phyloP scores from a whole-genome alignment of 2,797 vertebrate genomes.

The Lepilemur septentrionalis region DNA sequence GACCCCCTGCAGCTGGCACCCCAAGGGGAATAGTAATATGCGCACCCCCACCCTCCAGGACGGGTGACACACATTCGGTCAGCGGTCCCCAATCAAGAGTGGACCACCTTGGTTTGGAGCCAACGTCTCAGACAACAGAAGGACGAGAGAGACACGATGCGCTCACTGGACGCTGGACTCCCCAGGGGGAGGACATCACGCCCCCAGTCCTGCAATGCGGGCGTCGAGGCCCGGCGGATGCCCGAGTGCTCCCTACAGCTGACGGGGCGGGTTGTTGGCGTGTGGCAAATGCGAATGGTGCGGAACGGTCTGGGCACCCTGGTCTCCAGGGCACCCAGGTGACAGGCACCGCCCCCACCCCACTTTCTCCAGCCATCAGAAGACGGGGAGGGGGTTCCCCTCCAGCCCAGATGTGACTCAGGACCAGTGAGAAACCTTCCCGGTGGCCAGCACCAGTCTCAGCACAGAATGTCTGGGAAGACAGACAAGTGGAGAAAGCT shows the following conservation, averaged over 20 bases:
- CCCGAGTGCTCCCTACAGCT: accelerated
- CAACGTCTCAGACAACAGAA: accelerated
- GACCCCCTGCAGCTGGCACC: accelerated
- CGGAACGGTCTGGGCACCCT: accelerated
- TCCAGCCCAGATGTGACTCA: accelerated
- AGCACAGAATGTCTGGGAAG: not conserved
- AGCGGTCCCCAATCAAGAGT: not conserved
- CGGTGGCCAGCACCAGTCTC: accelerated
- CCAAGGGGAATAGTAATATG: accelerated
- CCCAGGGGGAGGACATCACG: accelerated
- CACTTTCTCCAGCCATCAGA: not conserved
- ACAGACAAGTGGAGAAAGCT: accelerated
- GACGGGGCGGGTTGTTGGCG: accelerated
- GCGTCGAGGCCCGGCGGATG: accelerated
- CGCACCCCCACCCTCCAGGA: accelerated
- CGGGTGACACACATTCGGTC: accelerated
- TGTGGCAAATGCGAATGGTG: accelerated
- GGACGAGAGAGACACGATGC: accelerated
- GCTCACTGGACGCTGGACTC: accelerated
- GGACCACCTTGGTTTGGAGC: not conserved
- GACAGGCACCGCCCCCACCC: not conserved
- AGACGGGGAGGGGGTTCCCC: accelerated
- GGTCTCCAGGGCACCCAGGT: not conserved
- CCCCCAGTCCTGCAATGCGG: accelerated
- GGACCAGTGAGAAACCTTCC: not conserved